Evolutionary conservation across 1,140 invertebrate genomes (phyloP).

Genomic region (Andricus grossulariae): DNA sequence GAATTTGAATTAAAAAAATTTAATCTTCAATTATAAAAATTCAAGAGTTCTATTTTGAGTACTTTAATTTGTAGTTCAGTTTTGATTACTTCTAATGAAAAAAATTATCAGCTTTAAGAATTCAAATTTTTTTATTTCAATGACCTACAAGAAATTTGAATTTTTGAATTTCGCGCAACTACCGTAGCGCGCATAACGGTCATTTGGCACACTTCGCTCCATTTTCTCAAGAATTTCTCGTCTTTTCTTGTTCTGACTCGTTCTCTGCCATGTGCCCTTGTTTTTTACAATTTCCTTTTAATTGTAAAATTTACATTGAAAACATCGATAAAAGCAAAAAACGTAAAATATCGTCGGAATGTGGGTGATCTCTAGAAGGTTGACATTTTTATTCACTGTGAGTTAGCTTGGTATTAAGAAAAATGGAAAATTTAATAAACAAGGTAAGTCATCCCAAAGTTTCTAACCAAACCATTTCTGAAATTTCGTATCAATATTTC

Average conservation of each 20-base stretch:
- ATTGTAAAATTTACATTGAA: neutral
- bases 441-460: neutral
- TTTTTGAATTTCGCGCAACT: neutral
- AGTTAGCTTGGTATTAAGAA: neutral
- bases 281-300: neutral
- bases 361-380: neutral
- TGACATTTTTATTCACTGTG: neutral
- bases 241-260: too few species aligned
- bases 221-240: neutral
- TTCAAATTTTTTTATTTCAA: too few species aligned
- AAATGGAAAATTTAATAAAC: neutral
- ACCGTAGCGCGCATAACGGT: neutral
- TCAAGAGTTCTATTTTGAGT: too few species aligned
- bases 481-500: too few species aligned
- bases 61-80: too few species aligned
- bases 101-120: too few species aligned
- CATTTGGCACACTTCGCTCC: neutral
- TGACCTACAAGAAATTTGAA: neutral
- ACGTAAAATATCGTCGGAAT: neutral
- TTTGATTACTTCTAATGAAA: too few species aligned
- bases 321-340: neutral
- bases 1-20: too few species aligned
- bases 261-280: constrained; percentile 4
- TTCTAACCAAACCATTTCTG: too few species aligned
- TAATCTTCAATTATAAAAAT: too few species aligned